phyloP scores from a whole-genome alignment of 92 coral and sea anemone genomes.

The Parazoanthus swiftii region DNA sequence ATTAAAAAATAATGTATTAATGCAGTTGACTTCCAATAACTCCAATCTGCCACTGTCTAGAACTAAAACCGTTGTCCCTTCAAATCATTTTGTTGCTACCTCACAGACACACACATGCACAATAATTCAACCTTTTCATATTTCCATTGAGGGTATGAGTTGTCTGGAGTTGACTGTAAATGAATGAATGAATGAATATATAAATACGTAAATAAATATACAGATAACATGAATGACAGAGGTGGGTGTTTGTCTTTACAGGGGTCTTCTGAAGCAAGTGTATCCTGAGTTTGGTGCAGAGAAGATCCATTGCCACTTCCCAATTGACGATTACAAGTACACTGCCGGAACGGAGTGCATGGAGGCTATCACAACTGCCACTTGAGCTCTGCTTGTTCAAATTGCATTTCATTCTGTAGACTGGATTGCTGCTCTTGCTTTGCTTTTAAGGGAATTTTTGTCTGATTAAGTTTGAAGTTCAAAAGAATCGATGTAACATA shows the following conservation, averaged over 20 bases:
- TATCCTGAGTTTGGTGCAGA: constrained; percentile 48
- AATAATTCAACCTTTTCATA: no score
- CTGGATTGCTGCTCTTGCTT: not conserved
- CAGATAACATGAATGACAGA: not conserved
- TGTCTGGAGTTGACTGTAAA: no score
- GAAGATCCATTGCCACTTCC: constrained; percentile 49
- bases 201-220: no score
- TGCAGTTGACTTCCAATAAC: no score
- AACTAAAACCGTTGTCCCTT: no score
- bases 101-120: no score
- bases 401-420: constrained; percentile 4
- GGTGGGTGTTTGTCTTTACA: not conserved
- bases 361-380: constrained; percentile 31
- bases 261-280: constrained; percentile 58
- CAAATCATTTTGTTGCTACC: no score
- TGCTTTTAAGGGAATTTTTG: not conserved
- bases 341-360: constrained; percentile 26
- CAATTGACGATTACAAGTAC: constrained; percentile 47
- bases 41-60: no score
- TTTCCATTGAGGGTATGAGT: no score
- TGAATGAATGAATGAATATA: no score
- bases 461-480: not conserved
- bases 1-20: no score
- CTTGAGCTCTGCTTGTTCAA: not conserved
- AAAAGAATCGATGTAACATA: not conserved